Evolutionary conservation across 2,113 vertebrate genomes (phyloP).

Genomic region (Proteles cristata): DNA sequence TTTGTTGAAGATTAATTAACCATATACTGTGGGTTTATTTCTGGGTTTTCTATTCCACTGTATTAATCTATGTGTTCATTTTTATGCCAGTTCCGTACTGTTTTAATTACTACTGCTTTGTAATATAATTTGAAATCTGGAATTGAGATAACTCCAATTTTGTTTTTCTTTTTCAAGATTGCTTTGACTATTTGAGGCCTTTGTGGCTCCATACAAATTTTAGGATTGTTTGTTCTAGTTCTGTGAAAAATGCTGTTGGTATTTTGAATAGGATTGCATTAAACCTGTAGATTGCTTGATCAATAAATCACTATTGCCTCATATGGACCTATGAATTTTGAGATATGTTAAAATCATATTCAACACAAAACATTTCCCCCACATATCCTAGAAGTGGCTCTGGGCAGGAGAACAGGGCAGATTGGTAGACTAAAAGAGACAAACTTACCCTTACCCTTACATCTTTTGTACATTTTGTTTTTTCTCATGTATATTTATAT

Average conservation of each 20-base stretch:
- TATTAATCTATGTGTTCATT: too few species aligned
- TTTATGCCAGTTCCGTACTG: too few species aligned
- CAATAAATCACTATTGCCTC: neutral
- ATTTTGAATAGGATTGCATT: neutral
- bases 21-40: too few species aligned
- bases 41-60: too few species aligned
- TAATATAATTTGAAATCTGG: too few species aligned
- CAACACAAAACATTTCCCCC: neutral
- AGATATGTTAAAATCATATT: neutral
- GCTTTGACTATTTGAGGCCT: too few species aligned
- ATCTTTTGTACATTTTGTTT: neutral
- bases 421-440: neutral
- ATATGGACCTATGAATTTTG: neutral
- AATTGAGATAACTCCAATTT: too few species aligned
- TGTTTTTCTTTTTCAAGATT: too few species aligned
- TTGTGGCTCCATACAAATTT: too few species aligned
- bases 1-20: neutral
- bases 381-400: neutral
- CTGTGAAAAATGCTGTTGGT: too few species aligned
- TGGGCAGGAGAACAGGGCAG: neutral
- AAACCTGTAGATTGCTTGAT: neutral
- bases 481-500: neutral
- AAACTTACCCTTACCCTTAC: neutral
- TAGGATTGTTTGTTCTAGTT: too few species aligned
- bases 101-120: too few species aligned